Base-by-base conservation (phyloP, 2,888 invertebrate species). In the Thymelicus acteon region DNA sequence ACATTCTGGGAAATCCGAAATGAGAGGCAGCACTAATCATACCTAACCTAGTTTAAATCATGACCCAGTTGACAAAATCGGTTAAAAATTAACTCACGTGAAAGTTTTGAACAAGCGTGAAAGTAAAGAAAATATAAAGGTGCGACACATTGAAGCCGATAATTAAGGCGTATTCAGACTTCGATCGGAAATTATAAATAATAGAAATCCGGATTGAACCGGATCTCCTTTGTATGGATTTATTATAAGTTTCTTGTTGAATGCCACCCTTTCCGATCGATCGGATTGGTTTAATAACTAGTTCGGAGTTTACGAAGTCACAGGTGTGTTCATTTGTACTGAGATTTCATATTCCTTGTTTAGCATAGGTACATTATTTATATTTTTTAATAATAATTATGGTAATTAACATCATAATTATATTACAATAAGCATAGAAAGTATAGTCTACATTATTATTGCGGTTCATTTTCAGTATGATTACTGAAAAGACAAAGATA, bases 161-260 rank as follows among this genome's bases (percentile, higher is more conserved):
- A 94, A 94, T 94, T 94, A 94, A 92, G 92, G 92, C 88, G 89
- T 92, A 93, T 93, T 93, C 93, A 94, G 82, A 86, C 85, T 85
- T 79, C 83, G 89, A 92, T 92, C 92, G 92, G 92, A 92, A 93
- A 91, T 89, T 91, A 88, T 92, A 92, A 93, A 92, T 92, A 92
- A 92, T 90, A 90, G 89, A 90, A 90, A 82, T 89, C 85, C 86
- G 87, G 87, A 87, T 86, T 85, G 85, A 85, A 90, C 92, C 94
- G 94, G 94, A 94, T 94, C 89, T 89, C 92, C 81, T 87, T 94
- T 94, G 92, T 94, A 84, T 80, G 77, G 81, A 85, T 88, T 91
- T 89, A 92, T 91, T 89, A 90, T 86, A 87, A 86, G 84, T 87
- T 88, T 83, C 84, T 85, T 81, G 79, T 78, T 77, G 80, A 82